phyloP scores from a whole-genome alignment of 2,888 invertebrate species.

The Bombyx huttoni region DNA sequence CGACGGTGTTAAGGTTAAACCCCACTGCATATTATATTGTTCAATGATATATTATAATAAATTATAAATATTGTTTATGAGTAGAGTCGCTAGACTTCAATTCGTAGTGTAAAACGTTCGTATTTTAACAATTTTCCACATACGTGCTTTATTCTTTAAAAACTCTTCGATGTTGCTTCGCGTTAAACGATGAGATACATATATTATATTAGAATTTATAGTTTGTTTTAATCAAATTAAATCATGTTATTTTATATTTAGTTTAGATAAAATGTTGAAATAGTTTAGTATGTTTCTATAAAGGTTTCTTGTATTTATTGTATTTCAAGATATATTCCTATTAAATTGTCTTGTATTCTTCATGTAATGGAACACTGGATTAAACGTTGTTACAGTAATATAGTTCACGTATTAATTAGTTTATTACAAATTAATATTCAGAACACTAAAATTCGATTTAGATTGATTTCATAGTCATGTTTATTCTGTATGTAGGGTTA shows the following conservation, averaged over 20 bases:
- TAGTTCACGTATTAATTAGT: conserved; percentile 21
- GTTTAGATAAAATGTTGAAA: conserved; percentile 59
- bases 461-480: conserved; percentile 71
- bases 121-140: conserved; percentile 40
- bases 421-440: conserved; percentile 47
- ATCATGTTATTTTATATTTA: conserved; percentile 60
- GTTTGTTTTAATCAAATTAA: conserved; percentile 37
- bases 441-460: conserved; percentile 63
- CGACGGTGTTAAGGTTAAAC: conserved; percentile 3
- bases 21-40: conserved; percentile 10
- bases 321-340: conserved; percentile 51
- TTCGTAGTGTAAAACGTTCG: conserved; percentile 52
- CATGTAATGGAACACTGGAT: conserved; percentile 58
- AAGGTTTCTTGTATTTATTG: conserved; percentile 45
- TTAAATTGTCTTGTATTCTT: conserved; percentile 54
- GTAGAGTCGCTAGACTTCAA: conserved; percentile 68
- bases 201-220: conserved; percentile 40
- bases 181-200: conserved; percentile 62
- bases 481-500: conserved; percentile 69
- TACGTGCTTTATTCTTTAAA: conserved; percentile 53
- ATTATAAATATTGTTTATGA: conserved; percentile 28
- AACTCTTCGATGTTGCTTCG: conserved; percentile 64
- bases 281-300: conserved; percentile 55
- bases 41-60: conserved; percentile 12
- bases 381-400: conserved; percentile 32